Conservation (phyloP, 2,113 vertebrate species). For the Silurus glanis region DNA sequence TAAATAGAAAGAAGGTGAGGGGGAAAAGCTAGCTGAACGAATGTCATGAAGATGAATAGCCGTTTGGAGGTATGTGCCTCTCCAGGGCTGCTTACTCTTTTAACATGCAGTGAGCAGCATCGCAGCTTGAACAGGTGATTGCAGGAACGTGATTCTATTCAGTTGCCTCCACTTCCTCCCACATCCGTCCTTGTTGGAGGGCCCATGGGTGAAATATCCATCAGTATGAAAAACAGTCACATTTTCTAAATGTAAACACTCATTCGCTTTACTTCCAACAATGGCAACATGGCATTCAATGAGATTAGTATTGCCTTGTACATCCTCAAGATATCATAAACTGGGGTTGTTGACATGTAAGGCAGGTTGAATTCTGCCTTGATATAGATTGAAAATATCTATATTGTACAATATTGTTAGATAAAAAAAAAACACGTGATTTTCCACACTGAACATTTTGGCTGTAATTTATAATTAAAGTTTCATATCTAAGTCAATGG, state of each 20-base stretch:
- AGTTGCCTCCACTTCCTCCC: constrained; percentile 16
- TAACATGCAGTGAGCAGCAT: constrained; percentile 27
- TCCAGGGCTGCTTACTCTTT: constrained; percentile 10
- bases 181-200: constrained; percentile 1
- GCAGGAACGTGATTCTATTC: constrained; percentile 8
- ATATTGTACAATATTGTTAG: too few relatives aligned
- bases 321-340: background rate
- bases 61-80: constrained; percentile 12
- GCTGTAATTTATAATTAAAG: background rate
- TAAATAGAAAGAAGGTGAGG: background rate
- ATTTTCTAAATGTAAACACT: constrained; percentile 13
- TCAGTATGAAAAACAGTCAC: constrained; percentile 34
- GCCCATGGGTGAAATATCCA: constrained; percentile 23
- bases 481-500: background rate
- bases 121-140: constrained; percentile 8
- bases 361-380: background rate
- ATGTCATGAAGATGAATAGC: constrained; percentile 42
- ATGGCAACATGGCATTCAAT: background rate
- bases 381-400: too few relatives aligned
- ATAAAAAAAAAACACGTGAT: background rate
- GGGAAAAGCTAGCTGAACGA: constrained; percentile 9
- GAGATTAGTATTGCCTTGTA: background rate
- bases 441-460: background rate
- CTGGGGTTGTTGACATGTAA: background rate
- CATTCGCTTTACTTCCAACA: background rate